Evolutionary conservation across 2,113 vertebrate genomes (phyloP).

Genomic region (Bucco capensis): DNA sequence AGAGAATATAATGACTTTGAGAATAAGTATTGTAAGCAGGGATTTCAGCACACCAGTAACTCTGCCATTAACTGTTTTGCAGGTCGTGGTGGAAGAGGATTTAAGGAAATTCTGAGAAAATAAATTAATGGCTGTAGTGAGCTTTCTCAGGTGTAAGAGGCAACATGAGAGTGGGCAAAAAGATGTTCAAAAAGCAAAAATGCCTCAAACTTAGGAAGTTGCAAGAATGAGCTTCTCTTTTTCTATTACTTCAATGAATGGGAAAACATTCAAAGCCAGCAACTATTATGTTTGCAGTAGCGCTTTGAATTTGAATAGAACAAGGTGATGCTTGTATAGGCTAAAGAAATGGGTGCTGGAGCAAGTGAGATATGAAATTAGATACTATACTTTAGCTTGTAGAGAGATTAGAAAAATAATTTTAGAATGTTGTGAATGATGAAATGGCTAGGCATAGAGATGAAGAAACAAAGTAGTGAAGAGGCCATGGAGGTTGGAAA

Average conservation of each 20-base stretch:
- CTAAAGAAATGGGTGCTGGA: background rate
- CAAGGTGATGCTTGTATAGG: background rate
- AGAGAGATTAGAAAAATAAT: background rate
- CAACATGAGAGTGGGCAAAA: background rate
- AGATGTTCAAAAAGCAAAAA: background rate
- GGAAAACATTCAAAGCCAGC: background rate
- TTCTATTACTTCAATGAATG: background rate
- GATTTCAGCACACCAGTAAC: background rate
- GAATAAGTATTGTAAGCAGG: background rate
- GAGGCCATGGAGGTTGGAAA: background rate
- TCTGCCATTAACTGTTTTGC: background rate
- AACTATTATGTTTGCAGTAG: background rate
- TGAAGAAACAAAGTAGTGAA: background rate
- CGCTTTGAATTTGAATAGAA: background rate
- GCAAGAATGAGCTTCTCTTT: background rate
- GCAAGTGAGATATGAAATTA: background rate
- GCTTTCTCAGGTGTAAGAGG: background rate
- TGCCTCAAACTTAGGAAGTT: background rate
- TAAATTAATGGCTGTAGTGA: background rate
- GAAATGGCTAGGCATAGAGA: background rate
- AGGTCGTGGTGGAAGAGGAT: background rate
- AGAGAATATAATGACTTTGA: background rate
- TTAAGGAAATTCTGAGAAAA: background rate
- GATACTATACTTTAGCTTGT: background rate
- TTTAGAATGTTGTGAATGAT: background rate